phyloP scores from a whole-genome alignment of 2,113 vertebrate genomes.

The Laticauda laticaudata region DNA sequence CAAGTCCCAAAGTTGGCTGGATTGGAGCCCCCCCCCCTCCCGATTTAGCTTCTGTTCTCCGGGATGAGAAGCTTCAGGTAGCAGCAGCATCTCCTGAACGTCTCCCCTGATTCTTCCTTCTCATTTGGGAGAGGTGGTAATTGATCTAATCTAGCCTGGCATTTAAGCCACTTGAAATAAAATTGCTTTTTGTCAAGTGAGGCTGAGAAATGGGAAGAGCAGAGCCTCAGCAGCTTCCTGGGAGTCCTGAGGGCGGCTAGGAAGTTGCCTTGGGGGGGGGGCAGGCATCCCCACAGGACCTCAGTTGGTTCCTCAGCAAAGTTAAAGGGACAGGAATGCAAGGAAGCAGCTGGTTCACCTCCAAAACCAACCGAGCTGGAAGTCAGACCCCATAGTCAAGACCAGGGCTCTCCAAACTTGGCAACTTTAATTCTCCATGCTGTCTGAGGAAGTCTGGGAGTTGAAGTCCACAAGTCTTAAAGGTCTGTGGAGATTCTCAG shows the following conservation, averaged over 20 bases:
- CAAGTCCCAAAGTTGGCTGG: too few relatives aligned
- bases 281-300: neutral
- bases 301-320: neutral
- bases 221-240: neutral
- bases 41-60: slow-evolving; percentile 39
- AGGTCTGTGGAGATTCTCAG: too few relatives aligned
- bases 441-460: neutral
- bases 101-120: slow-evolving; percentile 29
- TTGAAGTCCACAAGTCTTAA: neutral
- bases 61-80: neutral
- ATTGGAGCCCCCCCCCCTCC: neutral
- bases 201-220: slow-evolving; percentile 51
- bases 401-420: neutral
- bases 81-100: neutral
- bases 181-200: slow-evolving; percentile 53
- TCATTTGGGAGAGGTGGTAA: slow-evolving; percentile 34
- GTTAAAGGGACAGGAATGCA: neutral
- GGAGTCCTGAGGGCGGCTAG: slow-evolving; percentile 15
- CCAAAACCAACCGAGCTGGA: neutral
- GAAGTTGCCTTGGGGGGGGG: neutral
- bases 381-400: neutral
- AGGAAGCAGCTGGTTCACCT: neutral
- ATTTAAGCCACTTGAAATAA: slow-evolving; percentile 54
- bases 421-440: neutral
- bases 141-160: slow-evolving; percentile 56